Percentiles rank a stretch among this genome's conserved stretches.
Evolutionary conservation across 2,797 vertebrate genomes (phyloP).

Genomic region (Ptychadena robeensis): DNA sequence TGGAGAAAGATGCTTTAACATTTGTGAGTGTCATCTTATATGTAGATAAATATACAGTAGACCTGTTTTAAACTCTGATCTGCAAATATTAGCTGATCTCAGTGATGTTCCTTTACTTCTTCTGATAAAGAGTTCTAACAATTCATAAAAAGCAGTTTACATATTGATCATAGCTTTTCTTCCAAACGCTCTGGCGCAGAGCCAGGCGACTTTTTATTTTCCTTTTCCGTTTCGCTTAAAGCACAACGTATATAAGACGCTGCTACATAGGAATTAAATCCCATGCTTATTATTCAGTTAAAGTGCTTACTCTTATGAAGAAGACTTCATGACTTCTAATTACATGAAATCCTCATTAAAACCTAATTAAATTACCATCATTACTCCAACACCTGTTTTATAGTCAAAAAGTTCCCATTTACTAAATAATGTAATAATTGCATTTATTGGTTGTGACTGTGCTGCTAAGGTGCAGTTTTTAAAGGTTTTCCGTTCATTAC

Average conservation of each 20-base stretch:
- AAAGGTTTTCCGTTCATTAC: neutral
- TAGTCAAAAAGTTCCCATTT: conserved; percentile 58
- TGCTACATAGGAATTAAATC: conserved; percentile 54
- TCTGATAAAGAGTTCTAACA: neutral
- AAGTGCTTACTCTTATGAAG: conserved; percentile 57
- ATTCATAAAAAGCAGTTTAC: conserved; percentile 18
- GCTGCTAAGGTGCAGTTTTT: neutral
- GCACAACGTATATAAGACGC: conserved; percentile 36
- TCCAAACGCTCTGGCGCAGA: conserved; percentile 9
- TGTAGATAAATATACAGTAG: neutral
- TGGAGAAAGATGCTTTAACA: neutral
- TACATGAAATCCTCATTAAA: conserved; percentile 62
- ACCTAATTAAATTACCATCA: conserved; percentile 62
- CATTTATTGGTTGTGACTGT: conserved; percentile 42
- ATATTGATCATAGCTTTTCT: conserved; percentile 23
- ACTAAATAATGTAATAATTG: conserved; percentile 50
- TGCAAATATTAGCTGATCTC: conserved; percentile 10
- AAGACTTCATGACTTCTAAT: conserved; percentile 61
- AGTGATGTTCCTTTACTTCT: neutral
- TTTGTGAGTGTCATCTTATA: neutral
- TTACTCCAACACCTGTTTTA: conserved; percentile 60
- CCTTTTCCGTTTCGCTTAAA: conserved; percentile 31
- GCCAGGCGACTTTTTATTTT: conserved; percentile 26
- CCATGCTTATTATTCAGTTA: conserved; percentile 59
- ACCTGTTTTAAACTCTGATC: neutral